Evolutionary conservation across 2,113 vertebrate genomes (phyloP), one percentile per base, ranked within the genome.

Genomic region (Hylia prasina): DNA sequence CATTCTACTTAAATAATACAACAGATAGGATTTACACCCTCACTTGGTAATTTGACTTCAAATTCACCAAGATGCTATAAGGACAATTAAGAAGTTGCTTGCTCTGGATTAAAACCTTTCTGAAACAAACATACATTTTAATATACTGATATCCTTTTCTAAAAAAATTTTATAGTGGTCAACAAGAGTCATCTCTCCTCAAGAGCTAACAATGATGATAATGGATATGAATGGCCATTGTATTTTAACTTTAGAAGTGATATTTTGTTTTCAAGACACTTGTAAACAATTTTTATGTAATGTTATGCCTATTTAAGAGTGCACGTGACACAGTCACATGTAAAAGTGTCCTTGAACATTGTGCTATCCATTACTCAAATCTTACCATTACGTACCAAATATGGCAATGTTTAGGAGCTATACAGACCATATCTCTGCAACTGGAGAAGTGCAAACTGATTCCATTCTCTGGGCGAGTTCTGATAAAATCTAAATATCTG

Each of bases 1-100:
- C 21, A 47, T 82, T 85, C 53, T 93, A 23, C 17, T 70, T 79
- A 89, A 95, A 69, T 61, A 77, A 87, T 39, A 31, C 12, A 88
- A 77, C 6, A 75, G 30, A 50, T 8, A 72, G 54, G 5, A 50
- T 63, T 77, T 77, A 63, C 64, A 92, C n/a, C 27, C 3, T 48
- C 58, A 69, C 0, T 1, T 15, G 30, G n/a, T 39, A 87, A 54
- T 69, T 42, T 72, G 18, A 57, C 25, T 63, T 73, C 35, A 68
- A 23, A 20, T 78, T 85, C 61, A 91, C 37, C n/a, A 65, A 5
- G 37, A 68, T 33, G 37, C 15, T 80, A 10, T 48, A 60, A 64
- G 28, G 39, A 60, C 30, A 89, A 54, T 47, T 42, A 79, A 76
- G 48, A 83, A 40, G 11, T 40, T 71, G 47, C 10, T 51, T n/a